Percentiles rank a stretch among this genome's conserved stretches.
These are phyloP conservation scores for Lateolabrax maculatus DNA, from an alignment of 2,797 vertebrate species.

Conservation along the genomic window DNA sequence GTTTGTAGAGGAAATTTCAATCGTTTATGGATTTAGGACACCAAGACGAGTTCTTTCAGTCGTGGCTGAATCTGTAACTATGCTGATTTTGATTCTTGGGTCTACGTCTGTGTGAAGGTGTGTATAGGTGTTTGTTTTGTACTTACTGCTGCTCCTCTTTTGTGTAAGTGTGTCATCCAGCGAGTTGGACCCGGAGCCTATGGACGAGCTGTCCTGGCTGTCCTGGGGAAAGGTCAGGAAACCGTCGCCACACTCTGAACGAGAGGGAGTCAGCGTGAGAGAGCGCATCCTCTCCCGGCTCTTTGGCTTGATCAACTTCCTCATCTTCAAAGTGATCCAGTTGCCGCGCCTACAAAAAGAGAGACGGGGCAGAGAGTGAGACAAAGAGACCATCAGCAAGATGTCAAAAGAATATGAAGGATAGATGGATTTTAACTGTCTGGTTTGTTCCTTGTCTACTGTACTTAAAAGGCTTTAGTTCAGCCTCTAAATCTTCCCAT, in stretches of 20 bases:
- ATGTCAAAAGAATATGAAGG: not conserved
- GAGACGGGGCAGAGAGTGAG: not conserved
- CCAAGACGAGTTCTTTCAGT: not conserved
- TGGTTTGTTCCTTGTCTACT: not conserved
- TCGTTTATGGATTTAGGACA: not conserved
- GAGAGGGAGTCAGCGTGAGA: conserved; percentile 91
- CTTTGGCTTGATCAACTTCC: conserved; percentile 97
- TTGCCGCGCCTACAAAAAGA: conserved; percentile 90
- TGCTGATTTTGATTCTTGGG: not conserved
- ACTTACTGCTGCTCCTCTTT: conserved; percentile 97
- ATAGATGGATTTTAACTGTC: not conserved
- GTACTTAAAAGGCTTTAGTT: not conserved
- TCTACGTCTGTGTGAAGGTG: not conserved
- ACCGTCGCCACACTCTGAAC: conserved; percentile 94
- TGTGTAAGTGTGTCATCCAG: conserved; percentile 94
- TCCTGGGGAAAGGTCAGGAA: conserved; percentile 92
- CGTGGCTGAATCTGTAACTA: not conserved
- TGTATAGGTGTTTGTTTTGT: conserved; percentile 17
- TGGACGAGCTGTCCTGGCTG: conserved; percentile 97
- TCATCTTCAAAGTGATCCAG: conserved; percentile 99
- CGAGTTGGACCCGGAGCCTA: conserved; percentile 98
- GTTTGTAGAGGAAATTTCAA: not conserved
- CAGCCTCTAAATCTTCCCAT: not conserved
- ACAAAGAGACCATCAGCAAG: not conserved
- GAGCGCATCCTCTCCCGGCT: conserved; percentile 95